These are phyloP conservation scores for Saguinus imperator DNA, from an alignment of 2,113 vertebrate species.

Conservation along the genomic window DNA sequence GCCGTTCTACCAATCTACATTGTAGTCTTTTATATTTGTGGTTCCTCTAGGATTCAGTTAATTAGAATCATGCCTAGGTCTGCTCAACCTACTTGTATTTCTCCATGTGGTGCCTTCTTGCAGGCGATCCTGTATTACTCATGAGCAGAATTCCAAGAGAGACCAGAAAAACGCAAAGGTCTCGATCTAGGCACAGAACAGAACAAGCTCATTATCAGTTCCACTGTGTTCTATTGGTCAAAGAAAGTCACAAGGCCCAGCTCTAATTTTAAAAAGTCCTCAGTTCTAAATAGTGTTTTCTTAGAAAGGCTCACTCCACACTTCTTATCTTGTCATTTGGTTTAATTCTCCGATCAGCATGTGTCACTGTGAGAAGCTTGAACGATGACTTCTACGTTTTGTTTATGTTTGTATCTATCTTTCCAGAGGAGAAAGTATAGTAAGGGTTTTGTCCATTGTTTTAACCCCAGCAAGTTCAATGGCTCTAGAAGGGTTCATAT, in stretches of 20 bases:
- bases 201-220: not conserved
- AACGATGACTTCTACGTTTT: not conserved
- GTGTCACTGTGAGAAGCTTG: not conserved
- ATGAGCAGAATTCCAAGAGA: not conserved
- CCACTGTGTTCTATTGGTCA: fast-evolving
- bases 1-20: not conserved
- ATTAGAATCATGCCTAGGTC: not conserved
- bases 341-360: not conserved
- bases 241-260: not conserved
- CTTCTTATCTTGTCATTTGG: not conserved
- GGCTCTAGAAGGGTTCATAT: not conserved
- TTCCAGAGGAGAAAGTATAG: not conserved
- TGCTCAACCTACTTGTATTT: fast-evolving
- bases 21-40: not conserved
- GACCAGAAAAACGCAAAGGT: fast-evolving
- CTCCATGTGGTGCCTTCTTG: not conserved
- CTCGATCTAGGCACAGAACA: not conserved
- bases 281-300: not conserved
- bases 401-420: not conserved
- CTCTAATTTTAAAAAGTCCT: not conserved
- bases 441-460: not conserved
- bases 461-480: not conserved
- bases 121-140: not conserved
- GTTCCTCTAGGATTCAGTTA: not conserved
- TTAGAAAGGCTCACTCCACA: not conserved